phyloP scores from a whole-genome alignment of 92 coral and sea anemone genomes.

The Siderastrea radians region DNA sequence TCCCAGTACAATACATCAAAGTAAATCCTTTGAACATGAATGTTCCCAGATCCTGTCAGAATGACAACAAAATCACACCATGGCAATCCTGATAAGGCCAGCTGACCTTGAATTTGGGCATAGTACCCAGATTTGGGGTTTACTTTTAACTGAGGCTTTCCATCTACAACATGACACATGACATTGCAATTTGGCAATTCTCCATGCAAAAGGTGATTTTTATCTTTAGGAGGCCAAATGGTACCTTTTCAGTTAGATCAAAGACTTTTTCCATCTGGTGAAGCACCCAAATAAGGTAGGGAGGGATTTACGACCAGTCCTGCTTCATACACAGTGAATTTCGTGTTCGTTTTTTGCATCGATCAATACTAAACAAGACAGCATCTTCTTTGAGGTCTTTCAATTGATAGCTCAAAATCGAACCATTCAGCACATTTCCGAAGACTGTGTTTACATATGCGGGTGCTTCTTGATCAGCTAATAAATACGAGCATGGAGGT shows the following conservation, averaged over 20 bases:
- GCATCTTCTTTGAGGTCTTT: slow-evolving; percentile 20
- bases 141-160: slow-evolving; percentile 21
- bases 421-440: slow-evolving; percentile 55
- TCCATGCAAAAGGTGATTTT: slow-evolving; percentile 60
- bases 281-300: slow-evolving; percentile 68
- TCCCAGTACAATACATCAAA: slow-evolving; percentile 39
- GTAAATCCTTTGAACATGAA: slow-evolving; percentile 50
- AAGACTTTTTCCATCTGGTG: slow-evolving; percentile 74
- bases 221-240: slow-evolving; percentile 69
- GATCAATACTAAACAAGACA: slow-evolving; percentile 1
- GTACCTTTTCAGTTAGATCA: slow-evolving; percentile 60
- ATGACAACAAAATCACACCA: slow-evolving; percentile 62
- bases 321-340: slow-evolving; percentile 63
- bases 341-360: slow-evolving; percentile 48
- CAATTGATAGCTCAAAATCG: slow-evolving; percentile 50
- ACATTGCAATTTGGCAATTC: slow-evolving; percentile 24
- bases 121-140: slow-evolving; percentile 49
- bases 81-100: slow-evolving; percentile 36
- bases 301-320: slow-evolving; percentile 70
- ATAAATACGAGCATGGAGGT: slow-evolving; percentile 57
- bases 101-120: slow-evolving; percentile 69
- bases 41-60: slow-evolving; percentile 39
- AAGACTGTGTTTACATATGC: slow-evolving; percentile 40
- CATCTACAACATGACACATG: slow-evolving; percentile 21
- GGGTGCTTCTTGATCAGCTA: slow-evolving; percentile 51